A percentile compares a stretch with the other conserved stretches of the same genome.
Conservation (phyloP, 1,140 invertebrate genomes). For the Dysdera silvatica region DNA sequence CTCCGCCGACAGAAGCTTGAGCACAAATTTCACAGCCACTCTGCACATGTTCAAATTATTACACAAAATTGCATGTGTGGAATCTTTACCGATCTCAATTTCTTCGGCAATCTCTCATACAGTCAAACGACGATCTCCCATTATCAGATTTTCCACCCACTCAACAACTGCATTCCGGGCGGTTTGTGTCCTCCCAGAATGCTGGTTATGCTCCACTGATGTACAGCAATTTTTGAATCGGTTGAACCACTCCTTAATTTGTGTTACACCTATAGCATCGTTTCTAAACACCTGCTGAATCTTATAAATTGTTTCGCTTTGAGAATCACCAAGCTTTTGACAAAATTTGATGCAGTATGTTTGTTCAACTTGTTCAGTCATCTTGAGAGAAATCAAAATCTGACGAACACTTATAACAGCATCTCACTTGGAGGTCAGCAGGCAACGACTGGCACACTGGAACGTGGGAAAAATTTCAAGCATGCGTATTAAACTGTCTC, state of each 20-base stretch:
- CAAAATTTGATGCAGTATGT: conserved; percentile 33
- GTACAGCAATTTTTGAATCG: conserved; percentile 35
- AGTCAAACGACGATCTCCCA: too few relatives aligned
- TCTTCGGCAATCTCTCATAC: too few relatives aligned
- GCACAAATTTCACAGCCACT: too few relatives aligned
- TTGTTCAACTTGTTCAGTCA: conserved; percentile 6
- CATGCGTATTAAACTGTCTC: background rate
- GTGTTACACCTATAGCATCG: conserved; percentile 33
- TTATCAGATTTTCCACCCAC: too few relatives aligned
- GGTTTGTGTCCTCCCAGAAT: too few relatives aligned
- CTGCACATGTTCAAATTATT: too few relatives aligned
- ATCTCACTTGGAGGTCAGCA: background rate
- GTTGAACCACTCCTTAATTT: conserved; percentile 35
- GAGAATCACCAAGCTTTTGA: conserved; percentile 26
- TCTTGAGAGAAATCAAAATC: conserved; percentile 1
- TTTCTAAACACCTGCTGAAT: conserved; percentile 33
- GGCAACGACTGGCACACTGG: background rate
- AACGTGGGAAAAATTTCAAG: conserved; percentile 17
- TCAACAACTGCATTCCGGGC: too few relatives aligned
- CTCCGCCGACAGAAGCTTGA: too few relatives aligned
- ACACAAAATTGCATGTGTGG: too few relatives aligned
- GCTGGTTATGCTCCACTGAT: conserved; percentile 32
- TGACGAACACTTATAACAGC: background rate
- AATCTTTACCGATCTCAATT: too few relatives aligned
- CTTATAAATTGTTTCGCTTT: conserved; percentile 34